A percentile compares a stretch with the other conserved stretches of the same genome.
Evolutionary conservation across 2,113 vertebrate genomes (phyloP).

Genomic region (Tonatia bakeri): DNA sequence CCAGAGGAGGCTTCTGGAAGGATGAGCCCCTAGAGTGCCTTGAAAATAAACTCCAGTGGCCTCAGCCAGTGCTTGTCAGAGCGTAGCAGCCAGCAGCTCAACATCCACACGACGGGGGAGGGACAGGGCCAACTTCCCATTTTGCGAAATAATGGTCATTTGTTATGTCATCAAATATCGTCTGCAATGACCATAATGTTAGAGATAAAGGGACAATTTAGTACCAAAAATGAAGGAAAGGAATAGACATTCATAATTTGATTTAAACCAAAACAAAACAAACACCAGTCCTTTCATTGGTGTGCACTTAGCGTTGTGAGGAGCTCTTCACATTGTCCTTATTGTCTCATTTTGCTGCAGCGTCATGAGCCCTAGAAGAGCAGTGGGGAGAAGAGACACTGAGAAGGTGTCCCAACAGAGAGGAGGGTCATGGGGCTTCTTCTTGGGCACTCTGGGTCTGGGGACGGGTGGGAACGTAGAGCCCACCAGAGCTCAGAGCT

Average conservation of each 20-base stretch:
- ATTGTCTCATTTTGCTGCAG: neutral
- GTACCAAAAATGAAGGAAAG: neutral
- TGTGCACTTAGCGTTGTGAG: neutral
- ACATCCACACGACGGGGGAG: rapidly evolving
- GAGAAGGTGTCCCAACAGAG: neutral
- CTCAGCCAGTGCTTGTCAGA: neutral
- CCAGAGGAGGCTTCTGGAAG: neutral
- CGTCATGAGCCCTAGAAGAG: neutral
- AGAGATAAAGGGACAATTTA: neutral
- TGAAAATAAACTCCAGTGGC: neutral
- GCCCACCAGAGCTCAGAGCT: neutral
- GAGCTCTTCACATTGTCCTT: neutral
- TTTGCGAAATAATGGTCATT: neutral
- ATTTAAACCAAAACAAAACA: neutral
- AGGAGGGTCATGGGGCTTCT: neutral
- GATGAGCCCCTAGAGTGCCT: neutral
- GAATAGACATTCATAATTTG: neutral
- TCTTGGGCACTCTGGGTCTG: neutral
- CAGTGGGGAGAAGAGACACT: too few relatives aligned
- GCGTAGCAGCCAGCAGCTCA: rapidly evolving
- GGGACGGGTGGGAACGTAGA: rapidly evolving
- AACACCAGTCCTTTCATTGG: neutral
- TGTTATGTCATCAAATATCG: neutral
- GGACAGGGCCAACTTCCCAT: neutral
- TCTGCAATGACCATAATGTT: neutral